A percentile compares a stretch with the other conserved stretches of the same genome.
phyloP scores from a whole-genome alignment of 2,888 invertebrate species.

The Eupithecia subfuscata region DNA sequence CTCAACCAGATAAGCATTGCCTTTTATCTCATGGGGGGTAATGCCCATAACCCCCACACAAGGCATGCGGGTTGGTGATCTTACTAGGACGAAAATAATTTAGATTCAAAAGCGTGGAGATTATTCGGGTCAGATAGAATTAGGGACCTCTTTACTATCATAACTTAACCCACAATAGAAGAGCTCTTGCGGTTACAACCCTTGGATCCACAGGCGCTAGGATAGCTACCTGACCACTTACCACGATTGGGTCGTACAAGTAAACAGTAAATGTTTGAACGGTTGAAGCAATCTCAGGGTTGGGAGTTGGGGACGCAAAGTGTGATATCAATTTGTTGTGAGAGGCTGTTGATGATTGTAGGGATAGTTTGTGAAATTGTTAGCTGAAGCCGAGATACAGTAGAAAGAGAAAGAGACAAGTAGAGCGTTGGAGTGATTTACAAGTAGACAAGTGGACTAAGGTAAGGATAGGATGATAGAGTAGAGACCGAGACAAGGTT shows the following conservation, averaged over 20 bases:
- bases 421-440: neutral
- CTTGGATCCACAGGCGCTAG: conserved; percentile 26
- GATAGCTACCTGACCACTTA: conserved; percentile 56
- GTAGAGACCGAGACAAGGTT: neutral
- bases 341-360: neutral
- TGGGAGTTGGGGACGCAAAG: conserved; percentile 13
- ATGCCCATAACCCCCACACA: no score
- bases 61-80: no score
- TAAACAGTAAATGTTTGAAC: conserved; percentile 54
- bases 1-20: no score
- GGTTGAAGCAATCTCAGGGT: conserved; percentile 43
- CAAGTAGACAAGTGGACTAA: neutral
- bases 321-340: neutral
- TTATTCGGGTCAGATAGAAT: neutral
- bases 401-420: neutral
- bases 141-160: conserved; percentile 1
- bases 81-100: neutral
- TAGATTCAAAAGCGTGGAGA: neutral
- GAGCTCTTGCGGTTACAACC: conserved; percentile 43
- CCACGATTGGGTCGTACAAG: conserved; percentile 50
- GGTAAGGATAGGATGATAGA: neutral
- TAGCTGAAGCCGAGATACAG: neutral
- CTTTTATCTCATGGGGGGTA: no score
- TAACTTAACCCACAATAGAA: conserved; percentile 22
- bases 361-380: neutral